These are phyloP conservation scores for Sinocyclocheilus anophthalmus DNA, from an alignment of 2,113 vertebrate genomes.

Conservation along the genomic window DNA sequence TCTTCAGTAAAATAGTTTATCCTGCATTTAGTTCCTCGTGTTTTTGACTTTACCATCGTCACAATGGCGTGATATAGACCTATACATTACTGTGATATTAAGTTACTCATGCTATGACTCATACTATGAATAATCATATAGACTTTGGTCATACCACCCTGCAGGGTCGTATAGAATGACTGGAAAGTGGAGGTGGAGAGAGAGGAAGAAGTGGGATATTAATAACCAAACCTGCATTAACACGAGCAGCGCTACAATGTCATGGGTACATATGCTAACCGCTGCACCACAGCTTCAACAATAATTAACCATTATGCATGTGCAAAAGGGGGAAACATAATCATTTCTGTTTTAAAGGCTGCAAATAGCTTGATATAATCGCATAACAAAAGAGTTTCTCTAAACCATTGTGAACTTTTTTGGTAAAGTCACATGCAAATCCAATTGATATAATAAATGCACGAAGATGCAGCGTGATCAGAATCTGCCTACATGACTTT, in stretches of 20 bases:
- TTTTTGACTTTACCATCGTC: too few species aligned
- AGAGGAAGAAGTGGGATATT: not conserved
- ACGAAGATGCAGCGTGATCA: constrained; percentile 18
- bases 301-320: not conserved
- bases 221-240: not conserved
- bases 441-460: constrained; percentile 24
- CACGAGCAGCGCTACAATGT: not conserved
- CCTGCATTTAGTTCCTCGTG: too few species aligned
- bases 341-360: not conserved
- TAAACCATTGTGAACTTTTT: not conserved
- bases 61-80: not conserved
- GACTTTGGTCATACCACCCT: not conserved
- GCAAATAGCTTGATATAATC: constrained; percentile 1
- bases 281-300: not conserved
- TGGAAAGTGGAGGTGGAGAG: not conserved
- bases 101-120: not conserved
- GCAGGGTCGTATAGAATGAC: constrained; percentile 1
- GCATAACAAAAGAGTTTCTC: not conserved
- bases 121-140: not conserved
- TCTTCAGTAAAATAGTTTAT: too few species aligned
- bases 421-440: constrained; percentile 25
- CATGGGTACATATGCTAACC: not conserved
- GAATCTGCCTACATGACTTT: constrained; percentile 17
- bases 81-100: not conserved
- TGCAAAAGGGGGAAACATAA: not conserved